Evolutionary conservation across 2,797 vertebrate species (phyloP), one percentile per base, ranked within the genome.

Genomic region (Miichthys miiuy): DNA sequence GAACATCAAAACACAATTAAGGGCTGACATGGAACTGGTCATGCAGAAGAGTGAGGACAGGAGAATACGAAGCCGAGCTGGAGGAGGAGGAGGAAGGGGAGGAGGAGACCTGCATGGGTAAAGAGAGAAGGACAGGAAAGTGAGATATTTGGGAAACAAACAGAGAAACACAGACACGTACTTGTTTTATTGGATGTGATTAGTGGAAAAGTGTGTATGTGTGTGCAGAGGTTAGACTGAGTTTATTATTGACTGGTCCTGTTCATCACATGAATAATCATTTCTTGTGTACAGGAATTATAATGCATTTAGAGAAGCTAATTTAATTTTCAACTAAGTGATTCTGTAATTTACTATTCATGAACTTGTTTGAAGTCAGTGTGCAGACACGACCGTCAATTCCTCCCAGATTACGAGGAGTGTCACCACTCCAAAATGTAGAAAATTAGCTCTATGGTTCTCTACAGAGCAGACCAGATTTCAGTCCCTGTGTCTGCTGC

Each of bases 1-100:
- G 95, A 97, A 98, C 95, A 97, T 97, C 96, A 97, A 97, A 97
- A 98, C 96, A 97, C 95, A 97, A 97, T 97, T 96, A 96, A 95
- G 93, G 88, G 85, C 92, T 97, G 96, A 96, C 94, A 97, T 95
- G 88, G 95, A 96, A 89, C 91, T 92, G 63, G 71, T 66, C 95
- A 96, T 95, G 96, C 95, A 95, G 91, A 96, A 97, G 92, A 94
- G 87, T 75, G 86, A 89, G 87, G 84, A 90, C 79, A 77, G 58
- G 52, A 69, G 71, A 76, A 75, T 71, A 83, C 57, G 79, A 85
- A 76, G 79, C 3, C 63, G 68, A 79, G 80, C 60, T 42, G 52
- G 68, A 82, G 50, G 68, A 83, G 2, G 34, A 82, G 68, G 46
- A 74, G 42, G 72, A 83, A 72, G 14, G 38, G 58, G n/a, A 75